Conservation (phyloP, 2,113 vertebrate genomes). For the Myxocyprinus asiaticus region DNA sequence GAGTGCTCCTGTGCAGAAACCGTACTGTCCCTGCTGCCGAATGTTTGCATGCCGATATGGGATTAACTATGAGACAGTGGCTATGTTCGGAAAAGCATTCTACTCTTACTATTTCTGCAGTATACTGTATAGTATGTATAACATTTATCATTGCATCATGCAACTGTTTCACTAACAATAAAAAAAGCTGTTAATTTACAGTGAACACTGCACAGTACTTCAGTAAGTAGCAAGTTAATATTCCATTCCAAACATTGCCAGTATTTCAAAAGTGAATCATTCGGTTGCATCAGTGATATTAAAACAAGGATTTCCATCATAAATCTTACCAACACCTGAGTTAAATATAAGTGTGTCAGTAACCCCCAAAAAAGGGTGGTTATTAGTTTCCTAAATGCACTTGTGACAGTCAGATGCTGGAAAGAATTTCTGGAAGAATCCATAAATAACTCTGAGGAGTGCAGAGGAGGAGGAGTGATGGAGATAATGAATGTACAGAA, state of each 20-base stretch:
- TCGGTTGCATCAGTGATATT: background rate
- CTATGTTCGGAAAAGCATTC: no score
- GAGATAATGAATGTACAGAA: conserved; percentile 46
- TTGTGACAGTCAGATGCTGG: conserved; percentile 28
- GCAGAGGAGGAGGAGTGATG: conserved; percentile 14
- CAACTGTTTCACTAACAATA: no score
- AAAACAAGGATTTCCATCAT: background rate
- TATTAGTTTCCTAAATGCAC: background rate
- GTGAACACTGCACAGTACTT: no score
- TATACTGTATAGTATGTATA: no score
- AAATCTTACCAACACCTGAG: conserved; percentile 11
- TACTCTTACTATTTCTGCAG: no score
- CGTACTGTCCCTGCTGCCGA: background rate
- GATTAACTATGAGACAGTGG: background rate
- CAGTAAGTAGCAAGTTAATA: no score
- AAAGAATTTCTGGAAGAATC: conserved; percentile 43
- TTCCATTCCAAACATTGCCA: background rate
- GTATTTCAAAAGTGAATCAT: background rate
- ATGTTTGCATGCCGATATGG: conserved; percentile 1
- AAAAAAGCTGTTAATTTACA: no score
- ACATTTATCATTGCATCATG: no score
- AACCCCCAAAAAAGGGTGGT: background rate
- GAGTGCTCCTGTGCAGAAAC: background rate
- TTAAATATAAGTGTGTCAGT: conserved; percentile 8
- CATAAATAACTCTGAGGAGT: conserved; percentile 41